Evolutionary conservation across 2,888 invertebrate genomes (phyloP).

Genomic region (Psylliodes chrysocephalus): DNA sequence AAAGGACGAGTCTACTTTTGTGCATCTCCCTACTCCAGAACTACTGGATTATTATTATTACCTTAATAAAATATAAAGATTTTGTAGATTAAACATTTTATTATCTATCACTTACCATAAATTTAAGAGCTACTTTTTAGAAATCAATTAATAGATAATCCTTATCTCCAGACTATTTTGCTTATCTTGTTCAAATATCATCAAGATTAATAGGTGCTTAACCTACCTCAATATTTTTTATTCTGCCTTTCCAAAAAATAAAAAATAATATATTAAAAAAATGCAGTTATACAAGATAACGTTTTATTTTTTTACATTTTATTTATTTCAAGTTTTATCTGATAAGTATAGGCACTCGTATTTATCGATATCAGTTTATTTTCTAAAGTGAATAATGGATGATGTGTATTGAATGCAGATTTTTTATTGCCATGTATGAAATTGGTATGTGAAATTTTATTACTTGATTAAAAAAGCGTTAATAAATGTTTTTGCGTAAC

Average conservation of each 20-base stretch:
- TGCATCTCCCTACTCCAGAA: too few species aligned
- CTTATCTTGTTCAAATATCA: conserved; percentile 20
- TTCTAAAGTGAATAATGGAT: conserved; percentile 4
- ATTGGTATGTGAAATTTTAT: conserved; percentile 1
- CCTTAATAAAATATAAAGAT: too few species aligned
- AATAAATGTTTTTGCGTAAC: too few species aligned
- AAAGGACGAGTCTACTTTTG: too few species aligned
- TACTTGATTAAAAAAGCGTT: too few species aligned
- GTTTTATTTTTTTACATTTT: conserved; percentile 27
- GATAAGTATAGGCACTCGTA: neutral
- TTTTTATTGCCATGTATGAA: neutral
- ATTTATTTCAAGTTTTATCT: conserved; percentile 2
- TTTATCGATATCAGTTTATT: conserved; percentile 16
- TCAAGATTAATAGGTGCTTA: conserved; percentile 35
- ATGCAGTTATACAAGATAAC: conserved; percentile 37
- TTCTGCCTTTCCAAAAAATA: conserved; percentile 25
- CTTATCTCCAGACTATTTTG: conserved; percentile 31
- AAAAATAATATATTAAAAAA: too few species aligned
- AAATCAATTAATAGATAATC: neutral
- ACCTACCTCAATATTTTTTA: conserved; percentile 48
- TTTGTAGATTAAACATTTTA: too few species aligned
- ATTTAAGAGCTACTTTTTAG: neutral
- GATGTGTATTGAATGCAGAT: conserved; percentile 1
- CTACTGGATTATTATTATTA: too few species aligned
- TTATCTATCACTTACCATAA: too few species aligned